Evolutionary conservation across 2,113 vertebrate species (phyloP), one percentile per base, ranked within the genome.

Genomic region (Microcebus jonahi): DNA sequence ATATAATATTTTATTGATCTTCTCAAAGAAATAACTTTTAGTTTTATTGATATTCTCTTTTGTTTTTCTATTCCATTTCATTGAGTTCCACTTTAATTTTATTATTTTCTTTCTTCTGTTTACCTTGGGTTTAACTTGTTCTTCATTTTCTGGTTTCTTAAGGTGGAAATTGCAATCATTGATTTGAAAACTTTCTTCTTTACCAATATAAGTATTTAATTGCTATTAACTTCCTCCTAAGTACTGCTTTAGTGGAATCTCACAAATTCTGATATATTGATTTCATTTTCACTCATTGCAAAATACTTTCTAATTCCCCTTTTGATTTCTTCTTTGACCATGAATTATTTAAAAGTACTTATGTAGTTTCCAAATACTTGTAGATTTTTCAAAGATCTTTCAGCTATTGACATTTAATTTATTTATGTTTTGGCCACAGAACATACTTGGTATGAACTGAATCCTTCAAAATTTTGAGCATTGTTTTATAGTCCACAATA

Each of bases 321-420:
- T 63, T 67, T 61, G 20, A 61, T 77, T 63, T 93, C 18, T 18
- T 75, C 53, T 90, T 90, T 63, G 68, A 68, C 1, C 42, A 55
- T 70, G 42, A 25, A 63, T 88, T 83, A 83, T 84, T 93, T 88
- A 50, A 14, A 82, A 93, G 48, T 45, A 13, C 29, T 80, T 93
- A 84, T 71, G 96, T 88, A 55, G 68, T 95, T 93, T 84, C 31
- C 18, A 88, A 88, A 96, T n/a, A 71, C 10, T 80, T 94, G 17
- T 3, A 14, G 34, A 71, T 55, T 92, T 94, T 89, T 63, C 8
- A 63, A 91, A 93, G 42, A 91, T 70, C 25, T 57, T 93, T 88
- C 57, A 82, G 21, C 36, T 68, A 27, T 3, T 90, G 23, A 36
- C 75, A 91, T 88, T 88, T 71, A 76, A 88, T 67, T 94, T 61